Conservation (phyloP, 2,888 invertebrate genomes). For the Acleris literana region DNA sequence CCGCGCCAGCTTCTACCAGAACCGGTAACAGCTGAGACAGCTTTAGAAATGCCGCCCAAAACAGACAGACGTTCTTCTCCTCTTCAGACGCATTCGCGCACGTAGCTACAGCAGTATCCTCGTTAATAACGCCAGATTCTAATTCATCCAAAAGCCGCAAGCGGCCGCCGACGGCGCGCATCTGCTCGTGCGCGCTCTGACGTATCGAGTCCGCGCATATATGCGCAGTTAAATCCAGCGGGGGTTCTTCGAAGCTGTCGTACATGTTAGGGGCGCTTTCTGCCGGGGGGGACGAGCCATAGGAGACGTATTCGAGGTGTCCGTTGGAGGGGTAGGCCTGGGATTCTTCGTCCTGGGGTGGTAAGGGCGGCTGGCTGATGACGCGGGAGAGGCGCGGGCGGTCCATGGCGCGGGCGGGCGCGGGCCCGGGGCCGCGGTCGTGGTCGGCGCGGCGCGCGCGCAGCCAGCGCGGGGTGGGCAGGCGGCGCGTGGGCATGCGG, state of each 20-base stretch:
- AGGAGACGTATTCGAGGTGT: constrained; percentile 90
- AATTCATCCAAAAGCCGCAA: constrained; percentile 88
- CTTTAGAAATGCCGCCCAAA: constrained; percentile 90
- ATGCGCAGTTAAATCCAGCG: constrained; percentile 87
- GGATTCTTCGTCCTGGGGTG: constrained; percentile 72
- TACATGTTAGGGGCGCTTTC: constrained; percentile 92
- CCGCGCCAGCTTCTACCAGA: constrained; percentile 87
- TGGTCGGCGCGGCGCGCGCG: constrained; percentile 64
- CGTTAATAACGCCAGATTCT: constrained; percentile 86
- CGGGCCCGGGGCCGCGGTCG: constrained; percentile 50
- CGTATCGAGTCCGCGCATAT: constrained; percentile 89
- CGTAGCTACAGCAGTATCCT: constrained; percentile 79
- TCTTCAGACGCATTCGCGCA: constrained; percentile 84
- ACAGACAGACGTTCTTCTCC: constrained; percentile 88
- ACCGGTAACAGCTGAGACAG: constrained; percentile 86
- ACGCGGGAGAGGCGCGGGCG: constrained; percentile 62
- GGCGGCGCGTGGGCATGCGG: constrained; percentile 74
- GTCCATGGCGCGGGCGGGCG: constrained; percentile 57
- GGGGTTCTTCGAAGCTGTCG: constrained; percentile 90
- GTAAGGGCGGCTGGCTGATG: constrained; percentile 60
- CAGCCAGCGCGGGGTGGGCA: constrained; percentile 71
- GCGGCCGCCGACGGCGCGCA: constrained; percentile 87
- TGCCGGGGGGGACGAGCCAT: constrained; percentile 90
- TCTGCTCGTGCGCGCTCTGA: constrained; percentile 89
- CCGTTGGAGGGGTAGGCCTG: constrained; percentile 86